Conservation (phyloP, 2,113 vertebrate genomes). For the Synodontis membranacea region DNA sequence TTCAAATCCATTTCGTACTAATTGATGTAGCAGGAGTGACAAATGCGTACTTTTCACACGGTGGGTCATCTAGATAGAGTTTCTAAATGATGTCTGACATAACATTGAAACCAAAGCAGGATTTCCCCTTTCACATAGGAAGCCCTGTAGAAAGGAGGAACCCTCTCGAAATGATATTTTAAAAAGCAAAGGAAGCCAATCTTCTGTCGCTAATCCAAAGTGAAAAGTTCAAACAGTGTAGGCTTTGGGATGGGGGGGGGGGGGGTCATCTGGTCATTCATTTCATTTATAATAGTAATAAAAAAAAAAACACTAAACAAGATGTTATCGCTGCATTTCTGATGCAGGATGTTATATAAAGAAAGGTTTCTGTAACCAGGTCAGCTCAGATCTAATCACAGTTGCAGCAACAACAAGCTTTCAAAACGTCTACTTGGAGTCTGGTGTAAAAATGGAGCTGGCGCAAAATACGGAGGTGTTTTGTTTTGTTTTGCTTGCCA, state of each 20-base stretch:
- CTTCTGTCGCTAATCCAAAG: background rate
- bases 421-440: background rate
- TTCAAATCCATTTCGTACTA: background rate
- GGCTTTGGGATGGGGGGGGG: background rate
- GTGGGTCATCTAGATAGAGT: constrained; percentile 34
- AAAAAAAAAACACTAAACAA: background rate
- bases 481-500: background rate
- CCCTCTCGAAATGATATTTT: constrained; percentile 41
- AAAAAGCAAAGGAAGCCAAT: constrained; percentile 10
- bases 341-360: background rate
- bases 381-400: constrained; percentile 1
- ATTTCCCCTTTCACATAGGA: background rate
- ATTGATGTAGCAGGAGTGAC: background rate
- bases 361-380: background rate
- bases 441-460: background rate
- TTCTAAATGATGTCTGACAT: constrained; percentile 51
- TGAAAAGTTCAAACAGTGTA: background rate
- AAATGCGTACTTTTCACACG: background rate
- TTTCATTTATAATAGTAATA: background rate
- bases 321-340: background rate
- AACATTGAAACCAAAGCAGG: constrained; percentile 49
- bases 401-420: background rate
- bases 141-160: constrained; percentile 26
- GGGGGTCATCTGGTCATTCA: background rate
- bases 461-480: background rate